phyloP scores from a whole-genome alignment of 2,888 invertebrate genomes.

The Latrodectus hesperus region DNA sequence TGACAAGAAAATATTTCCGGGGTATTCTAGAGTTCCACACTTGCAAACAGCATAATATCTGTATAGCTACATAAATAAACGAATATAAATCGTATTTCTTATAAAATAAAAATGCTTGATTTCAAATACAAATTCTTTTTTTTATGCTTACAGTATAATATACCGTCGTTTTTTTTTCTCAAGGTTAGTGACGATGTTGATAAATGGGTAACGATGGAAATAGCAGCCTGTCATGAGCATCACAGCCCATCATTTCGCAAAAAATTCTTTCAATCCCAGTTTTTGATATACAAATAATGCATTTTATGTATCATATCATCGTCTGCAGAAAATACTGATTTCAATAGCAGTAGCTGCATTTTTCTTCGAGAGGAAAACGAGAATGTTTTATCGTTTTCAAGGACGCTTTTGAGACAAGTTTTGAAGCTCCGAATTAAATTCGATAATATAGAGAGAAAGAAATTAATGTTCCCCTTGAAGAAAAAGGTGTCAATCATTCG shows the following conservation, averaged over 20 bases:
- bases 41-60: no score
- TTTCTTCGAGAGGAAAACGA: not conserved
- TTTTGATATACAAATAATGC: not conserved
- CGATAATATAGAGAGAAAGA: not conserved
- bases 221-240: not conserved
- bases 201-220: not conserved
- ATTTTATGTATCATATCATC: not conserved
- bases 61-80: no score
- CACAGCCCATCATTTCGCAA: not conserved
- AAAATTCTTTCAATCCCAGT: not conserved
- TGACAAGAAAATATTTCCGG: no score
- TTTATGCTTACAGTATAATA: no score
- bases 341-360: not conserved
- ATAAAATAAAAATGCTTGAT: no score
- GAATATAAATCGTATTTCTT: no score
- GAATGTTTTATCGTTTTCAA: not conserved
- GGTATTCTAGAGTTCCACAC: no score
- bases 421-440: not conserved
- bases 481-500: not conserved
- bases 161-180: no score
- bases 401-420: not conserved
- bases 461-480: slow-evolving; percentile 1
- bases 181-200: no score
- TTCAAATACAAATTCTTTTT: no score
- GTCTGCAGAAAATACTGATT: not conserved